Evolutionary conservation across 1,140 invertebrate species (phyloP).

Genomic region (Delia radicum): DNA sequence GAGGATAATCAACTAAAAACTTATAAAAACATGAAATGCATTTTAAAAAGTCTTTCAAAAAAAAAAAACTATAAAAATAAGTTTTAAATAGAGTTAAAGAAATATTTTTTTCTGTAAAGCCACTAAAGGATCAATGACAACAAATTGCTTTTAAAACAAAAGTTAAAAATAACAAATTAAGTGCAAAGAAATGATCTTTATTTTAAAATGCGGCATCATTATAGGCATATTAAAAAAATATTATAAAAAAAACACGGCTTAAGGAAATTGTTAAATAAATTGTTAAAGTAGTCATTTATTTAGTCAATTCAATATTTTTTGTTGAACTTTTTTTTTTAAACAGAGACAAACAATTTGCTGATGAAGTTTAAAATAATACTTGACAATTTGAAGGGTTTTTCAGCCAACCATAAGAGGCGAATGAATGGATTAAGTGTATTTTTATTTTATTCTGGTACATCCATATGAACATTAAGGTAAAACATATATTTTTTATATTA

Average conservation of each 20-base stretch:
- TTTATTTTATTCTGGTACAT: background rate
- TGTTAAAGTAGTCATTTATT: background rate
- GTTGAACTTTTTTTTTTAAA: background rate
- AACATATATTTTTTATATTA: too few species aligned
- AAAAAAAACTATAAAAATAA: too few species aligned
- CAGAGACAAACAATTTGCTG: background rate
- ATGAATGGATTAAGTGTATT: background rate
- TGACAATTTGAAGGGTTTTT: background rate
- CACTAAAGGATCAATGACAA: background rate
- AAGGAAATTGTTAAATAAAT: background rate
- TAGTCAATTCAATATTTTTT: background rate
- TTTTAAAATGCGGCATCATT: background rate
- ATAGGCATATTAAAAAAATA: background rate
- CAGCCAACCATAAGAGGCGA: background rate
- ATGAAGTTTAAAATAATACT: slow-evolving; percentile 1
- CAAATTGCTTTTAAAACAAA: background rate
- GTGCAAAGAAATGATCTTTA: background rate
- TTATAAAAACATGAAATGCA: background rate
- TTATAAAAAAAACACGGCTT: background rate
- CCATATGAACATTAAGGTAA: background rate
- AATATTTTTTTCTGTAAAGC: background rate
- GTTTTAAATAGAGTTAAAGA: too few species aligned
- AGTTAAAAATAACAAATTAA: background rate
- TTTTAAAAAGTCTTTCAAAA: background rate
- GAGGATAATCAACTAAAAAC: background rate